phyloP scores from a whole-genome alignment of 2,797 vertebrate genomes.

The Gymnopithys bicolor region DNA sequence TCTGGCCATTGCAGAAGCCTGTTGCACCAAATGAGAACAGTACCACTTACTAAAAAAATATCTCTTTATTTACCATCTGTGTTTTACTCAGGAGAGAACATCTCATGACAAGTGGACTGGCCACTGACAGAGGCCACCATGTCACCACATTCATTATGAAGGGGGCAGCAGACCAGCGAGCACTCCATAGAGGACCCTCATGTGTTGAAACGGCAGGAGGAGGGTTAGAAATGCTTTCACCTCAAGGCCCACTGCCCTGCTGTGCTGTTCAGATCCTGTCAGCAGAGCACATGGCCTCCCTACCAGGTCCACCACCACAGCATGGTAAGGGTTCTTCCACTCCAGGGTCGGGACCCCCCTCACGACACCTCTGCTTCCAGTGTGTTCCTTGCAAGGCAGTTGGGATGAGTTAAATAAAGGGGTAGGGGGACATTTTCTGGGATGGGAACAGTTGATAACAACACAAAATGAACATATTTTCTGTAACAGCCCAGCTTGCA shows the following conservation, averaged over 20 bases:
- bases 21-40: neutral
- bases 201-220: accelerated
- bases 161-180: neutral
- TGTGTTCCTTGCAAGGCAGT: neutral
- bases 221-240: neutral
- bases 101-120: neutral
- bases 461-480: neutral
- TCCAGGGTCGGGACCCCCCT: neutral
- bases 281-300: neutral
- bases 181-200: accelerated
- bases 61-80: constrained; percentile 28
- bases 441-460: neutral
- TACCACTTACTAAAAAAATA: constrained; percentile 48
- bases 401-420: constrained; percentile 6
- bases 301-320: accelerated
- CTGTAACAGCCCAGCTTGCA: accelerated
- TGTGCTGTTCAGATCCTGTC: neutral
- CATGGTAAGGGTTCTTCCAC: neutral
- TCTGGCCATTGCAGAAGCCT: neutral
- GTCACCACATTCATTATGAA: neutral
- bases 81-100: neutral
- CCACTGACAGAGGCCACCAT: neutral
- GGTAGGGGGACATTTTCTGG: neutral
- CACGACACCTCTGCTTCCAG: neutral
- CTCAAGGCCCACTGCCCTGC: accelerated